Conservation (phyloP, 2,888 invertebrate species). For the Brassicogethes aeneus region DNA sequence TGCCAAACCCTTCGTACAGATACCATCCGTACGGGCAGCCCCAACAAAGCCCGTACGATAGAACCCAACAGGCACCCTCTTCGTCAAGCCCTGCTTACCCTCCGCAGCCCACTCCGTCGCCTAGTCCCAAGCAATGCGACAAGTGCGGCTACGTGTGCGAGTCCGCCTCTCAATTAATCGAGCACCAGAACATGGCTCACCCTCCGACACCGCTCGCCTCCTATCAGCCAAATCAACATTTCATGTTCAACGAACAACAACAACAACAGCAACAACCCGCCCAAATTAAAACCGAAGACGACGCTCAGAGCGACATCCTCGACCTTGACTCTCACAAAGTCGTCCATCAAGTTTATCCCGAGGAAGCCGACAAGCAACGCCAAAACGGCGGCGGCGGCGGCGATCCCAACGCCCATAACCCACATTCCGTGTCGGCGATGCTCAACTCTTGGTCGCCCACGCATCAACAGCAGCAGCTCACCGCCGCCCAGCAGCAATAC, state of each 20-base stretch:
- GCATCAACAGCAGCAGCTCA: constrained; percentile 40
- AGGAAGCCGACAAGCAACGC: constrained; percentile 41
- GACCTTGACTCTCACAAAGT: constrained; percentile 87
- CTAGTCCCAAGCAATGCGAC: constrained; percentile 70
- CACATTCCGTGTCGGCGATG: constrained; percentile 51
- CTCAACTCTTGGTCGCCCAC: constrained; percentile 35
- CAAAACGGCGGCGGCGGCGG: constrained; percentile 28
- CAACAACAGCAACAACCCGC: constrained; percentile 43
- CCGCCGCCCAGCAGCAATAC: constrained; percentile 39
- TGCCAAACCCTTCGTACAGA: constrained; percentile 29
- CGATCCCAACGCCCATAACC: constrained; percentile 29
- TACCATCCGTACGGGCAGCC: constrained; percentile 41
- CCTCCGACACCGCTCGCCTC: constrained; percentile 35
- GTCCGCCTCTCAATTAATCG: constrained; percentile 62
- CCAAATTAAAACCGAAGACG: constrained; percentile 58
- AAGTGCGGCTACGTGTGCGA: constrained; percentile 76
- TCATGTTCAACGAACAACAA: constrained; percentile 37
- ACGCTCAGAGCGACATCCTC: constrained; percentile 70
- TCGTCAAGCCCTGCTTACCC: constrained; percentile 48
- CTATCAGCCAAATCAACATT: constrained; percentile 45
- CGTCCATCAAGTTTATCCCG: constrained; percentile 50
- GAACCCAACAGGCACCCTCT: constrained; percentile 34
- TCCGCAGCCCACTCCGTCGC: constrained; percentile 61
- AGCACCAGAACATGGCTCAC: constrained; percentile 66
- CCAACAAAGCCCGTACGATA: constrained; percentile 43